Evolutionary conservation across 1,140 invertebrate genomes (phyloP).

Genomic region (Euura saliciscinereae): DNA sequence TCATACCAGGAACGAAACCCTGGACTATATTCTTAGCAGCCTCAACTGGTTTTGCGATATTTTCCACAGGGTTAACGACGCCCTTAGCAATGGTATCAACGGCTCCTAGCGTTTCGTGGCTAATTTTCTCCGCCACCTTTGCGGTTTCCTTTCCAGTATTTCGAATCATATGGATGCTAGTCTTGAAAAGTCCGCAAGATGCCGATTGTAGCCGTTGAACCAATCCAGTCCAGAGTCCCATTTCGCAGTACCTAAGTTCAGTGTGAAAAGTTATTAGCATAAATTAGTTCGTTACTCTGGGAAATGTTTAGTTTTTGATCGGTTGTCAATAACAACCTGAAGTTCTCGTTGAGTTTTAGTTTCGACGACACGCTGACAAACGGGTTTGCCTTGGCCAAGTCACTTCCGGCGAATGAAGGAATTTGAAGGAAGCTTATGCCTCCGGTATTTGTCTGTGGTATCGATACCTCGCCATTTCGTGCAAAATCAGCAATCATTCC

Average conservation of each 20-base stretch:
- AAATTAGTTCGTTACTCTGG: no score
- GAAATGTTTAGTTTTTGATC: no score
- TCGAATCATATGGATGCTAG: conserved; percentile 30
- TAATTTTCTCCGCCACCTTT: conserved; percentile 17
- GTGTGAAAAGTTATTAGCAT: no score
- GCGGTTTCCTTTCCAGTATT: conserved; percentile 17
- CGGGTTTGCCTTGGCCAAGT: conserved; percentile 42
- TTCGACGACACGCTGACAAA: conserved; percentile 63
- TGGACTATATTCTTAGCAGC: background rate
- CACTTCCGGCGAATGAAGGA: conserved; percentile 50
- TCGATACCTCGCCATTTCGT: conserved; percentile 48
- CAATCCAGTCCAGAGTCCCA: conserved; percentile 66
- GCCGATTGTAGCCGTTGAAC: conserved; percentile 59
- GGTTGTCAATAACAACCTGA: conserved; percentile 50
- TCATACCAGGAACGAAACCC: background rate
- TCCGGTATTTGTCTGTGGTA: background rate
- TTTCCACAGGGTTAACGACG: background rate
- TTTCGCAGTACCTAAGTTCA: conserved; percentile 58
- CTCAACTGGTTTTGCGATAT: background rate
- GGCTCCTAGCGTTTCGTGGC: background rate
- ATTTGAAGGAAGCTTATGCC: conserved; percentile 28
- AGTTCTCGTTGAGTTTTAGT: conserved; percentile 57
- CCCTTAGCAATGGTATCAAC: background rate
- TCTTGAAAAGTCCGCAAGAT: conserved; percentile 47
- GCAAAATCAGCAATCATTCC: conserved; percentile 71